Evolutionary conservation across 2,113 vertebrate species (phyloP).

Genomic region (Hippocampus comes): DNA sequence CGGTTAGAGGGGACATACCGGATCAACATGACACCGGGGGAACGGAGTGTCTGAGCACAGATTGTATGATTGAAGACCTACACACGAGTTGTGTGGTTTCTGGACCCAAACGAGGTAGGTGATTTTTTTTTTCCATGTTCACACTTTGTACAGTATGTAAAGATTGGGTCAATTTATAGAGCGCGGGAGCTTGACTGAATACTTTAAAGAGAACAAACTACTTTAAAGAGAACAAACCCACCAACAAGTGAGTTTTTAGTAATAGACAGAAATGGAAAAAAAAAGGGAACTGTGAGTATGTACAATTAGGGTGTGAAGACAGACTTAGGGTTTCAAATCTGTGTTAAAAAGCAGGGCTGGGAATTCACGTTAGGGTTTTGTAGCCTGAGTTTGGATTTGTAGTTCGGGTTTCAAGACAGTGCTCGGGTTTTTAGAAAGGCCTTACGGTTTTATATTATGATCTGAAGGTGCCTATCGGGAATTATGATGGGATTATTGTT

Average conservation of each 20-base stretch:
- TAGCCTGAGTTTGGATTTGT: background rate
- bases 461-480: no score
- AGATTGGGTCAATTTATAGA: background rate
- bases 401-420: background rate
- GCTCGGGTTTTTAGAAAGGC: no score
- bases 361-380: no score
- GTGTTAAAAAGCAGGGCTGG: background rate
- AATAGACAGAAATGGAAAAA: background rate
- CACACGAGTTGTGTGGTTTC: background rate
- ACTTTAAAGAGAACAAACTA: background rate
- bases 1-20: background rate
- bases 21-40: accelerated
- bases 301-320: no score
- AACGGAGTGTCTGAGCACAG: background rate
- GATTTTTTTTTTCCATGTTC: background rate
- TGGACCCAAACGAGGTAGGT: background rate
- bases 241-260: background rate
- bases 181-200: background rate
- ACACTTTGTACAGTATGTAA: background rate
- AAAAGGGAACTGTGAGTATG: background rate
- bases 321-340: no score
- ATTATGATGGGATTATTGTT: no score
- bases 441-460: background rate
- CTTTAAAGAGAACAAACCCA: background rate
- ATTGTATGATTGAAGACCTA: background rate